These are phyloP conservation scores for Oreohelix idahoensis DNA, from an alignment of 1,140 invertebrate species.

Conservation along the genomic window DNA sequence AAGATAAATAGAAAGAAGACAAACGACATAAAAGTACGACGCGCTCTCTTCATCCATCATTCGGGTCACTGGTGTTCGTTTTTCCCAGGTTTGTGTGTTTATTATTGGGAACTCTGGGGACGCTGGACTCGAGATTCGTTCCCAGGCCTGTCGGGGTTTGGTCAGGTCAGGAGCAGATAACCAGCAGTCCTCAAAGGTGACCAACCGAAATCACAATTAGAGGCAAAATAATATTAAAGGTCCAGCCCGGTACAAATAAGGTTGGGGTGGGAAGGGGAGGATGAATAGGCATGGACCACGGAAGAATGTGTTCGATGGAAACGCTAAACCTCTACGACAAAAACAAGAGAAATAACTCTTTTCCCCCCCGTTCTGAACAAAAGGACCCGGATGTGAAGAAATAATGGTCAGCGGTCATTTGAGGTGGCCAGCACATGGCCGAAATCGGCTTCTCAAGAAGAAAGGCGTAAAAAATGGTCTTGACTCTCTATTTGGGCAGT, in stretches of 20 bases:
- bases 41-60: too few species aligned
- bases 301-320: neutral
- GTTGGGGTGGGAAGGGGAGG: neutral
- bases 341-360: neutral
- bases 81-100: too few species aligned
- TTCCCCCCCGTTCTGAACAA: neutral
- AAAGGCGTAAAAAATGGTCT: neutral
- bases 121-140: neutral
- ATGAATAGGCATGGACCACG: neutral
- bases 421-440: constrained; percentile 23
- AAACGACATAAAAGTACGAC: too few species aligned
- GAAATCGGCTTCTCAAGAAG: neutral
- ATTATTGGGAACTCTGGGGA: neutral
- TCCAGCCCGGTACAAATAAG: neutral
- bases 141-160: constrained; percentile 11
- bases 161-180: constrained; percentile 8
- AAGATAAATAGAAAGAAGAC: too few species aligned
- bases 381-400: neutral
- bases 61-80: too few species aligned
- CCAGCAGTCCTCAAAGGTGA: constrained; percentile 24
- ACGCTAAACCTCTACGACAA: neutral
- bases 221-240: neutral
- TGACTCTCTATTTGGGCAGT: neutral
- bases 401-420: constrained; percentile 27
- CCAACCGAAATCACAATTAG: constrained; percentile 3